Evolutionary conservation across 2,797 vertebrate genomes (phyloP).

Genomic region (Betta splendens): DNA sequence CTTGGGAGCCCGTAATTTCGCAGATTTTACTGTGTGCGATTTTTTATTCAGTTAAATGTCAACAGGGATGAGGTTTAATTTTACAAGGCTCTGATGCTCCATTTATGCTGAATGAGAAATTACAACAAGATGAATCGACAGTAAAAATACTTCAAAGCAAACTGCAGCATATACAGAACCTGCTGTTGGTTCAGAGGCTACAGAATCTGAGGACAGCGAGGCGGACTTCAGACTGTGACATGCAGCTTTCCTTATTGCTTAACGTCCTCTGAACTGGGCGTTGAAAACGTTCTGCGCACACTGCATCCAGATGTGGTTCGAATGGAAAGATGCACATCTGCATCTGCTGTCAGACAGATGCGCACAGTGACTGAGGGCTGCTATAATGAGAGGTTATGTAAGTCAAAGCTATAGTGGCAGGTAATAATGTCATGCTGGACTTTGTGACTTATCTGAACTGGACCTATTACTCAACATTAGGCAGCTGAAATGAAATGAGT

Average conservation of each 20-base stretch:
- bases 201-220: slow-evolving; percentile 38
- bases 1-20: slow-evolving; percentile 20
- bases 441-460: neutral
- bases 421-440: slow-evolving; percentile 4
- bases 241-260: slow-evolving; percentile 13
- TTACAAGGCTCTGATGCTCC: slow-evolving; percentile 21
- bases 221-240: slow-evolving; percentile 6
- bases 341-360: slow-evolving; percentile 45
- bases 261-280: slow-evolving; percentile 34
- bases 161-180: neutral
- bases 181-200: slow-evolving; percentile 17
- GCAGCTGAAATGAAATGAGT: too few species aligned
- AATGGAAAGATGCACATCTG: slow-evolving; percentile 5
- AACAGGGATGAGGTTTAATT: slow-evolving; percentile 15
- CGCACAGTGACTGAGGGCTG: slow-evolving; percentile 52
- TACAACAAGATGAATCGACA: slow-evolving; percentile 3
- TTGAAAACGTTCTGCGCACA: slow-evolving; percentile 21
- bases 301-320: slow-evolving; percentile 13
- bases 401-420: slow-evolving; percentile 5
- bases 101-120: slow-evolving; percentile 33
- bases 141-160: slow-evolving; percentile 23
- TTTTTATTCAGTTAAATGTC: slow-evolving; percentile 34
- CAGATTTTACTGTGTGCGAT: slow-evolving; percentile 19
- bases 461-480: neutral
- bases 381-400: slow-evolving; percentile 38